A percentile compares a stretch with the other conserved stretches of the same genome.
phyloP scores from a whole-genome alignment of 1,140 invertebrate species.

The Nilaparvata lugens region DNA sequence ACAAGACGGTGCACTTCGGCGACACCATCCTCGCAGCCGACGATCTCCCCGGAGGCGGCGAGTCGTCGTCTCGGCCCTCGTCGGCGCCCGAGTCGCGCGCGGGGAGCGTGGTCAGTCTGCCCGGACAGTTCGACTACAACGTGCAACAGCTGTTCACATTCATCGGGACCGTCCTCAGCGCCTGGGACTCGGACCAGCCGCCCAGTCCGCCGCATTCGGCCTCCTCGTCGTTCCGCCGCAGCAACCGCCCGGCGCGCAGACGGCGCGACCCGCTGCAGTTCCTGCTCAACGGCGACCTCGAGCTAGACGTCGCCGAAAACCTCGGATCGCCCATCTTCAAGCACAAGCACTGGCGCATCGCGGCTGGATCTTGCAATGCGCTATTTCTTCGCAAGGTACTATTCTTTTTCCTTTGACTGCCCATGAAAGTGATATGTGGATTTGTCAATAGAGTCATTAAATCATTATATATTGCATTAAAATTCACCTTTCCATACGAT shows the following conservation, averaged over 20 bases:
- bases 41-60: slow-evolving; percentile 32
- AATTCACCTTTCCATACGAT: too few species aligned
- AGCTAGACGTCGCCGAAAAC: slow-evolving; percentile 22
- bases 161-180: slow-evolving; percentile 44
- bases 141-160: slow-evolving; percentile 69
- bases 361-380: slow-evolving; percentile 62
- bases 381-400: slow-evolving; percentile 66
- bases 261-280: slow-evolving; percentile 14
- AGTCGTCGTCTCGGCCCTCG: too few species aligned
- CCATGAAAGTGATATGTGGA: too few species aligned
- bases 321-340: slow-evolving; percentile 25
- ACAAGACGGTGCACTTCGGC: slow-evolving; percentile 66
- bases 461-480: too few species aligned
- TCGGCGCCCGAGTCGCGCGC: slow-evolving; percentile 40
- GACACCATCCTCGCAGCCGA: slow-evolving; percentile 51
- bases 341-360: slow-evolving; percentile 63
- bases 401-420: too few species aligned
- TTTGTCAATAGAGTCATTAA: too few species aligned
- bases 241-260: not conserved
- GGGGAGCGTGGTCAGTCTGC: slow-evolving; percentile 39
- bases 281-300: slow-evolving; percentile 21
- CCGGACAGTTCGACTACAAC: slow-evolving; percentile 40
- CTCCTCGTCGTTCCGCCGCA: not conserved
- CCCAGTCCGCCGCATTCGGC: not conserved
- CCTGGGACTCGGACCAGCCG: slow-evolving; percentile 21